phyloP scores from a whole-genome alignment of 2,888 invertebrate species.

The Drosophila yooni region DNA sequence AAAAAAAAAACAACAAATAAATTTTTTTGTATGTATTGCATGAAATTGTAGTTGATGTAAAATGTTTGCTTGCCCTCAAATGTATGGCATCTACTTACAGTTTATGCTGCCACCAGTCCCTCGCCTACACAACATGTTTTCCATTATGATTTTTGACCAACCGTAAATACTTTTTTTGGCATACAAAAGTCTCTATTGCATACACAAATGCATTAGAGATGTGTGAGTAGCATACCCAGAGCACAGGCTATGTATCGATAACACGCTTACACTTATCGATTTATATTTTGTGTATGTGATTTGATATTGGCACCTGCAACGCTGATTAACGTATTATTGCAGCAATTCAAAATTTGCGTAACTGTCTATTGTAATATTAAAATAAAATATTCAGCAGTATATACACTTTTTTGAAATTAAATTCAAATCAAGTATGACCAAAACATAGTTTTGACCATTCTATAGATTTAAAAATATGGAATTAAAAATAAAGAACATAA shows the following conservation, averaged over 20 bases:
- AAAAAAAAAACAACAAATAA: slow-evolving; percentile 24
- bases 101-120: slow-evolving; percentile 28
- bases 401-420: not conserved
- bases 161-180: slow-evolving; percentile 19
- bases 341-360: not conserved
- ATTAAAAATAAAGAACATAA: not conserved
- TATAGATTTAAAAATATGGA: not conserved
- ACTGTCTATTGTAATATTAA: not conserved
- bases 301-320: not conserved
- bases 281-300: not conserved
- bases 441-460: not conserved
- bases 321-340: not conserved
- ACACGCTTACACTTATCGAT: slow-evolving; percentile 6
- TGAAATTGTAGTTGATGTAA: not conserved
- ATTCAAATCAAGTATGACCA: not conserved
- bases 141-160: slow-evolving; percentile 29
- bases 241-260: slow-evolving; percentile 16
- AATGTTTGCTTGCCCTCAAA: not conserved
- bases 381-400: not conserved
- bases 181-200: slow-evolving; percentile 30
- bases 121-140: slow-evolving; percentile 35
- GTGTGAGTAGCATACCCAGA: not conserved
- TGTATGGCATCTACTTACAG: slow-evolving; percentile 33
- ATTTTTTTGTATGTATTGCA: slow-evolving; percentile 10
- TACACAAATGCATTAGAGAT: slow-evolving; percentile 33